phyloP scores from a whole-genome alignment of 1,140 invertebrate species.

The Pseudomyrmex dendroicus region DNA sequence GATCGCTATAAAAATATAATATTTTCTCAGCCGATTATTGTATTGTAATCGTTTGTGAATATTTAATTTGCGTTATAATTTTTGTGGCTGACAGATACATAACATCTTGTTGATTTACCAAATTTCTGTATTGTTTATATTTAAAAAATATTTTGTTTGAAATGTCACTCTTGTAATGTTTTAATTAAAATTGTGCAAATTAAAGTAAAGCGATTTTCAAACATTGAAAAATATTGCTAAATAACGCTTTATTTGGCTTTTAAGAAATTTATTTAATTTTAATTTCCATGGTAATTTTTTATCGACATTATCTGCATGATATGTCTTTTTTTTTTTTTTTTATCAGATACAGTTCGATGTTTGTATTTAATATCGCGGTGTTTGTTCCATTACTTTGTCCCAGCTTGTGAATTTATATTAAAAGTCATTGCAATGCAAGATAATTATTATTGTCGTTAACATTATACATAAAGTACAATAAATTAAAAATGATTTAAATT shows the following conservation, averaged over 20 bases:
- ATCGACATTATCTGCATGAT: background rate
- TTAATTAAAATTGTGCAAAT: no score
- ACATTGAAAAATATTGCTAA: background rate
- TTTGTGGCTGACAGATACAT: background rate
- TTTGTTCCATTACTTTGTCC: background rate
- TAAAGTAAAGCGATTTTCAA: background rate
- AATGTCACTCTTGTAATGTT: no score
- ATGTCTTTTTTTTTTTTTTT: background rate
- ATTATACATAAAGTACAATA: no score
- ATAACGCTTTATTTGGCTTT: conserved; percentile 8
- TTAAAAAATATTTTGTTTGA: no score
- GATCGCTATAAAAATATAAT: no score
- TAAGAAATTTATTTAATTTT: conserved; percentile 8
- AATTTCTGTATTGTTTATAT: background rate
- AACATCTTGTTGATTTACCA: background rate
- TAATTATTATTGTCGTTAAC: no score
- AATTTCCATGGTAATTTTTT: conserved; percentile 14
- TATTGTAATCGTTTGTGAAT: background rate
- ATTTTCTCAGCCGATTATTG: background rate
- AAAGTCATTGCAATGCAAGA: background rate
- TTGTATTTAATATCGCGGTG: background rate
- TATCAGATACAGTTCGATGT: background rate
- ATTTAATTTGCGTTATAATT: background rate
- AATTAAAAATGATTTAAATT: no score
- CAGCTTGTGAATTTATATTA: background rate